Evolutionary conservation across 2,113 vertebrate species (phyloP), one percentile per base, ranked within the genome.

Genomic region (Chitala chitala): DNA sequence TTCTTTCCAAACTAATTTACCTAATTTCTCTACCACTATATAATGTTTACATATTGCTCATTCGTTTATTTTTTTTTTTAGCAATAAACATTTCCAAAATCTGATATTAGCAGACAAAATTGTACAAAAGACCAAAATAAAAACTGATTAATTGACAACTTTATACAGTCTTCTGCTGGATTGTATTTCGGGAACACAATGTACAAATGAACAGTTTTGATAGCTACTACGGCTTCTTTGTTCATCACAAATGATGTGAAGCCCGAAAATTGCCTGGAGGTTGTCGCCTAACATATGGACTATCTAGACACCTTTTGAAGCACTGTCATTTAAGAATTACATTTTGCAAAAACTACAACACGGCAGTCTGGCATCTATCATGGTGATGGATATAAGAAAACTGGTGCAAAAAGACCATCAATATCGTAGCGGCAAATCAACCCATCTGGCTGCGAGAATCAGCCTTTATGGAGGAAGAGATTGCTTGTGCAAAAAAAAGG

Each of bases 221-320:
- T 26, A 68, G 42, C 40, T 68, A n/a, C 42, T 44, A 1, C 22
- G 22, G 42, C n/a, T n/a, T n/a, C n/a, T n/a, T 68, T 46, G 42
- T 46, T 48, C 40, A n/a, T 68, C 64, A 68, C 12, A n/a, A 68
- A 44, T 26, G 64, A 68, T 68, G 46, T 26, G 10, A 48, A 68
- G 64, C 42, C 24, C 22, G 29, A 48, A 68, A n/a, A 22, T 48
- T 66, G n/a, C 38, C 64, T 48, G 38, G 42, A 66, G 64, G 24
- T 68, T 68, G 64, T 68, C 64, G 40, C 40, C 33, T 46, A 68
- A 68, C 64, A 68, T 68, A 68, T 68, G 64, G 64, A 24, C 40
- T 10, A 2, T 63, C 31, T 36, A 63, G 59, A 33, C 31, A 36
- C 59, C 33, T 63, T 63, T 63, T 63, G 59, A 63, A 38, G 59